Evolutionary conservation across 2,888 invertebrate genomes (phyloP), one percentile per base, ranked within the genome.

Genomic region (Hypena proboscidalis): DNA sequence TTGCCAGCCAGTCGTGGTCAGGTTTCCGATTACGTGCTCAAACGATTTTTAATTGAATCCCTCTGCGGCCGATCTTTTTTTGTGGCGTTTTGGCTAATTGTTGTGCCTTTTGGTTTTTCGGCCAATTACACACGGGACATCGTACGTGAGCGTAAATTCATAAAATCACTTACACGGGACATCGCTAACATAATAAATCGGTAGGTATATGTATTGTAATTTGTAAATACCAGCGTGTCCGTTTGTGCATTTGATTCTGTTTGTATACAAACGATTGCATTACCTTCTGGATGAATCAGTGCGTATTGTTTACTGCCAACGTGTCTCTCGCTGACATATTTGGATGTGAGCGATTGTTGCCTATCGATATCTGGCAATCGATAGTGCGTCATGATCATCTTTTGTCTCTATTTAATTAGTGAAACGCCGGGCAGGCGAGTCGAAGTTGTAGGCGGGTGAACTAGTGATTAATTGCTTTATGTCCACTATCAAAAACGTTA

Each of bases 21-120:
- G 68, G 67, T 70, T 74, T 72, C 70, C 67, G 74, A 73, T 78
- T 79, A 75, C 67, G 64, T 66, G 58, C 46, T 57, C 67, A 71
- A 73, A 78, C 70, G 68, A 62, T 73, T 65, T 64, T 71, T 80
- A 78, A 83, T 81, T 78, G 74, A 80, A 78, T 77, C 70, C 67
- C 68, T 58, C 71, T 70, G 65, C 64, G 65, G 53, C 49, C 33
- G 50, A 45, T 45, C 29, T 36, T 46, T 62, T 72, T 70, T 74
- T 75, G 40, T 59, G 60, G 59, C 58, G 49, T 9, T 15, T 46
- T 43, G 47, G 62, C 62, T 74, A 75, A 77, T 77, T 79, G 68
- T 55, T 46, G 51, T 33, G 41, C 48, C 45, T 71, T 32, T 70
- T 72, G 64, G 56, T 68, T 72, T 75, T 77, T 73, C 41, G 59